Evolutionary conservation across 1,140 invertebrate genomes (phyloP).

Genomic region (Caenorhabditis inopinata): DNA sequence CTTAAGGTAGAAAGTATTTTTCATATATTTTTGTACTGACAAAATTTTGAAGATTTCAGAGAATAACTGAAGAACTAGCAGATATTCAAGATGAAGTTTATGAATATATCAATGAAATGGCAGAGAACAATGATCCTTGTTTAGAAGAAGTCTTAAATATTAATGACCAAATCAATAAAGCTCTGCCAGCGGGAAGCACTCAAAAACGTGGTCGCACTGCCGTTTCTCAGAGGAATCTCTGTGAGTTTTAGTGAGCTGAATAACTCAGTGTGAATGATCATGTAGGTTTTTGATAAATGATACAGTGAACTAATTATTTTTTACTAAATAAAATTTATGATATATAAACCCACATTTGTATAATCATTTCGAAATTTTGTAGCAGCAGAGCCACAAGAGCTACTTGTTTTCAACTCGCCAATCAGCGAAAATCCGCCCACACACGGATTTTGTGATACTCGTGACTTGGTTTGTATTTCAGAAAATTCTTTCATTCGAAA

Average conservation of each 20-base stretch:
- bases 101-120: not conserved
- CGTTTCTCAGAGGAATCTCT: not conserved
- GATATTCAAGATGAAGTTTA: not conserved
- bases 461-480: not conserved
- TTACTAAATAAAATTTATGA: too few species aligned
- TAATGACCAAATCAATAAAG: slow-evolving; percentile 23
- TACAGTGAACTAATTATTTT: too few species aligned
- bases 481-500: not conserved
- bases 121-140: slow-evolving; percentile 24
- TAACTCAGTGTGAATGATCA: too few species aligned
- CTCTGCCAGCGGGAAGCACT: not conserved
- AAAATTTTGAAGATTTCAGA: not conserved
- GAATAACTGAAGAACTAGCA: not conserved
- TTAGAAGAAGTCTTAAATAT: slow-evolving; percentile 29
- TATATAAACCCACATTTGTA: too few species aligned
- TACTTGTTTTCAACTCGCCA: slow-evolving; percentile 21
- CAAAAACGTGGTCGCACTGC: not conserved
- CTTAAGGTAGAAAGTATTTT: not conserved
- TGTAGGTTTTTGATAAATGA: too few species aligned
- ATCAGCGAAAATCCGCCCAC: not conserved
- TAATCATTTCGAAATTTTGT: not conserved
- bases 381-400: not conserved
- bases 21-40: too few species aligned
- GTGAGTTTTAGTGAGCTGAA: not conserved
- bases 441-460: slow-evolving; percentile 8